phyloP scores from a whole-genome alignment of 2,113 vertebrate species.

The Ceyx cyanopectus region DNA sequence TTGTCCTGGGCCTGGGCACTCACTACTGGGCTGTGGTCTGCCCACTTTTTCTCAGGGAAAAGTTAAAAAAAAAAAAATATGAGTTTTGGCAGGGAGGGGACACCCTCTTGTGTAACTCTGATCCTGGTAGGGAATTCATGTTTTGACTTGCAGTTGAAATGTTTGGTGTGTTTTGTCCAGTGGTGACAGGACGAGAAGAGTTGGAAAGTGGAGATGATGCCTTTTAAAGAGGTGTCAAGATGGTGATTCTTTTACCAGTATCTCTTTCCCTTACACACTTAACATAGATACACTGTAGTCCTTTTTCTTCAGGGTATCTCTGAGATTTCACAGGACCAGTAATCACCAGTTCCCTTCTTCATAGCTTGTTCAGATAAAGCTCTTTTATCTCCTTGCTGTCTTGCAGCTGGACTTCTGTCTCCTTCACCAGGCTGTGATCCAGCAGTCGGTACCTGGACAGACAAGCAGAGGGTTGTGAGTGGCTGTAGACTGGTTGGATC shows the following conservation, averaged over 20 bases:
- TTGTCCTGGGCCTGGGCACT: neutral
- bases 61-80: neutral
- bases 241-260: neutral
- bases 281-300: neutral
- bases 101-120: neutral
- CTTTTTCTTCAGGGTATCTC: neutral
- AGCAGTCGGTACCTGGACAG: neutral
- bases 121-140: neutral
- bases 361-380: neutral
- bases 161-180: neutral
- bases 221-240: neutral
- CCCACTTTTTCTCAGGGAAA: accelerated
- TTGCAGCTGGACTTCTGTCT: neutral
- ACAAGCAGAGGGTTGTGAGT: neutral
- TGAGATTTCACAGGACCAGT: neutral
- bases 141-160: neutral
- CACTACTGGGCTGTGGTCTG: accelerated
- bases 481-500: neutral
- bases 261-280: neutral
- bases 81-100: neutral
- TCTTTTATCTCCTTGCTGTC: neutral
- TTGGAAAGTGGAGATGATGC: neutral
- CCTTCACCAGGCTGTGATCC: neutral
- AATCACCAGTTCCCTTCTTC: neutral
- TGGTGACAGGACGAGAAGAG: neutral